Base-by-base conservation (phyloP, 2,113 vertebrate genomes). In the Melanostigma gelatinosum region DNA sequence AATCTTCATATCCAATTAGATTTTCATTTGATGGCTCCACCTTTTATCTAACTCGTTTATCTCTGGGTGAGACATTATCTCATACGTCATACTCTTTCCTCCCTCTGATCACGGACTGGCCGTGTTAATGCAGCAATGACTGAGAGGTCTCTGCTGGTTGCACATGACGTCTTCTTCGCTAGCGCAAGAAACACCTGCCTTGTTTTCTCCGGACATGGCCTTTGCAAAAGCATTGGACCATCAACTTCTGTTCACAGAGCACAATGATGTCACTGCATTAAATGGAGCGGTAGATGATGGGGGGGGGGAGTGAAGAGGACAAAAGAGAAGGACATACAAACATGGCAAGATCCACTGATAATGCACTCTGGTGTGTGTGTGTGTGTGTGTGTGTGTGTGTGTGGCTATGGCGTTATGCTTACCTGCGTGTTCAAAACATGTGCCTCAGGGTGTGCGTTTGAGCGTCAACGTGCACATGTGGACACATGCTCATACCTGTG, bases 141-240 rank as follows among this genome's bases (percentile, higher is more conserved):
- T 63, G 46, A 46, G 50, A 46, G 16, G 60, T 75, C 71, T 81
- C 46, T 13, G 65, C 67, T 20, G 72, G 36, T n/a, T 55, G 34
- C 2, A 44, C 12, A 20, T 62, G 80, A 77, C 6, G 13, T 72
- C 66, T 50, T 34, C 71, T 68, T 38, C 2, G 58, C 32, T 11
- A 8, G 20, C 46, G 46, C 68, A 36, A 55, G 80, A 77, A 63
- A 75, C 86, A 87, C 74, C 71, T 75, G 80, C 66, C 44, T 18
- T 15, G 13, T n/a, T 65, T 75, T 71, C 46, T 66, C 63, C 0
- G 6, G 2, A 6, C 4, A 1, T 18, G 72, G 84, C 76, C 76
- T 78, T 50, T 54, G 58, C 48, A 74, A 54, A 65, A 67, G 72
- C 83, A 63, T 64, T 55, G 81, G 80, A 85, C 88, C 91, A 78